phyloP scores from a whole-genome alignment of 2,888 invertebrate species.

The Drosophila austrosaltans region DNA sequence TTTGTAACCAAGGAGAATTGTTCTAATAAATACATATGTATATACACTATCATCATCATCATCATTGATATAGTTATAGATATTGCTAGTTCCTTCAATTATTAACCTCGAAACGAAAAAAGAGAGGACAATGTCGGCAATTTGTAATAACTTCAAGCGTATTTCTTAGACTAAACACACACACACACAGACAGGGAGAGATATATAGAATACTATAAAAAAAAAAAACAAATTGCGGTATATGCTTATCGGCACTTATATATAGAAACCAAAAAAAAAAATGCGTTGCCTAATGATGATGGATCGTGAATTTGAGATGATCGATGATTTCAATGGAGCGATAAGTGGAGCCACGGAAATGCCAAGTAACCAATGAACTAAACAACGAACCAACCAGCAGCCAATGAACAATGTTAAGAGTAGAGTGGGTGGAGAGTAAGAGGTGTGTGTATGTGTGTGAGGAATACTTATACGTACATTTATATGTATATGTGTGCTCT shows the following conservation, averaged over 20 bases:
- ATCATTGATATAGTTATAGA: background rate
- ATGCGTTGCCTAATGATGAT: conserved; percentile 70
- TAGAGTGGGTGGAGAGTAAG: background rate
- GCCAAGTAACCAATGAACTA: conserved; percentile 11
- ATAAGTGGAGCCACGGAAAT: conserved; percentile 46
- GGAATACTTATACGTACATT: background rate
- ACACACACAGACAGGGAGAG: background rate
- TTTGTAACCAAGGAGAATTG: background rate
- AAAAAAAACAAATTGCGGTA: background rate
- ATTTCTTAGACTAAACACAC: conserved; percentile 30
- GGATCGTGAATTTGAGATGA: conserved; percentile 79
- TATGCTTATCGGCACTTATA: background rate
- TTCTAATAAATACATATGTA: background rate
- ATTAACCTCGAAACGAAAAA: background rate
- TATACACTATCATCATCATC: too few relatives aligned
- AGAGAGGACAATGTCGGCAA: conserved; percentile 41
- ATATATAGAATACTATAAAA: background rate
- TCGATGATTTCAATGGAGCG: conserved; percentile 67
- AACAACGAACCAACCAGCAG: conserved; percentile 9
- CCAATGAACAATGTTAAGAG: background rate
- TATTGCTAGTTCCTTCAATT: background rate
- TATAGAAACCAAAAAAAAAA: conserved; percentile 20
- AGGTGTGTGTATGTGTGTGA: too few relatives aligned
- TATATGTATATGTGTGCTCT: conserved; percentile 36
- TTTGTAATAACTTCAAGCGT: conserved; percentile 59